A percentile compares a stretch with the other conserved stretches of the same genome.
Conservation (phyloP, 1,140 invertebrate species). For the Diorhabda carinulata region DNA sequence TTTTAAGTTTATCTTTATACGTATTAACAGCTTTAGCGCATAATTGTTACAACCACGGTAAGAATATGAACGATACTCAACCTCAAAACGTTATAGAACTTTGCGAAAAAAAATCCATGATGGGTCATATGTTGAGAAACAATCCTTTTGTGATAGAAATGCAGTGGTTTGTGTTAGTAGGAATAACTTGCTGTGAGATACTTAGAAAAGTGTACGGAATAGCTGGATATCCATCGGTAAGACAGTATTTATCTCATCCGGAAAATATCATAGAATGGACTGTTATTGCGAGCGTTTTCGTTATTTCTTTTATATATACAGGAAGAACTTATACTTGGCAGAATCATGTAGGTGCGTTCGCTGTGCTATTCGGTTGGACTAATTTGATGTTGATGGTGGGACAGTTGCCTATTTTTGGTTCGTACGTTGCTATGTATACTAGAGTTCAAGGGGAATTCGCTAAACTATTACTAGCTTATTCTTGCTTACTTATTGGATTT, state of each 20-base stretch:
- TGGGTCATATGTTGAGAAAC: slow-evolving; percentile 65
- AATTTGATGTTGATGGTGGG: slow-evolving; percentile 86
- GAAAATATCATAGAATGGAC: slow-evolving; percentile 85
- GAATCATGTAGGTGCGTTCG: slow-evolving; percentile 76
- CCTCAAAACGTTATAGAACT: slow-evolving; percentile 57
- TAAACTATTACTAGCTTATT: slow-evolving; percentile 77
- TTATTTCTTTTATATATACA: slow-evolving; percentile 73
- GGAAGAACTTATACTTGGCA: slow-evolving; percentile 76
- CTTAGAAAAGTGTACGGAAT: slow-evolving; percentile 73
- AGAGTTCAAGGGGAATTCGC: slow-evolving; percentile 80
- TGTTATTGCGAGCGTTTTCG: slow-evolving; percentile 74
- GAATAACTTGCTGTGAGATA: slow-evolving; percentile 71
- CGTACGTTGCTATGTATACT: slow-evolving; percentile 84
- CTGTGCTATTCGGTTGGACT: slow-evolving; percentile 78
- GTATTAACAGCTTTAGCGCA: slow-evolving; percentile 72
- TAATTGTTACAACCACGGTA: slow-evolving; percentile 73
- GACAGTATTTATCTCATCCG: slow-evolving; percentile 73
- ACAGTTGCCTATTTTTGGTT: slow-evolving; percentile 77
- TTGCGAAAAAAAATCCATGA: slow-evolving; percentile 69
- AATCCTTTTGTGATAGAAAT: slow-evolving; percentile 70
- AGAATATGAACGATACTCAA: slow-evolving; percentile 63
- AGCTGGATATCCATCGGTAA: slow-evolving; percentile 68
- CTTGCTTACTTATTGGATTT: slow-evolving; percentile 78
- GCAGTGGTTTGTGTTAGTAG: slow-evolving; percentile 72
- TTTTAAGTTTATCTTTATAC: slow-evolving; percentile 71